Conservation (phyloP, 2,888 invertebrate species). For the Standfussiana lucernea region DNA sequence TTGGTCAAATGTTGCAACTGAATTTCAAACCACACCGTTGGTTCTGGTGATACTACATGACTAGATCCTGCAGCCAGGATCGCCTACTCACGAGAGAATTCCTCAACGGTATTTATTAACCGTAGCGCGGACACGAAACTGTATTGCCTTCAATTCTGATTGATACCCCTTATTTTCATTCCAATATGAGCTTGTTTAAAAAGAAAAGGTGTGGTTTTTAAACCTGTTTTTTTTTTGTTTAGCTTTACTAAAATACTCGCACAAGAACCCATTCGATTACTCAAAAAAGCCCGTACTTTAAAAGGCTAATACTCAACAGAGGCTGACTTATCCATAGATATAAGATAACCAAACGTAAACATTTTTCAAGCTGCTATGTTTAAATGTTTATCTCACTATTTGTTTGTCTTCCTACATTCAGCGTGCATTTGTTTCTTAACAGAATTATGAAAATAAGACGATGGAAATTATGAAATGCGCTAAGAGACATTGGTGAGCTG, state of each 20-base stretch:
- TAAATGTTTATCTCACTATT: not conserved
- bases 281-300: not conserved
- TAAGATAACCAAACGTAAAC: not conserved
- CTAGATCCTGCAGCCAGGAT: not conserved
- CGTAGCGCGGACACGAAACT: not conserved
- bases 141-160: too few relatives aligned
- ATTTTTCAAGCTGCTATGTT: not conserved
- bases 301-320: constrained; percentile 12
- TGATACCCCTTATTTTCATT: too few relatives aligned
- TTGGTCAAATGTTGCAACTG: not conserved
- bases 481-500: not conserved
- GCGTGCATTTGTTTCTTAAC: constrained; percentile 6
- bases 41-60: not conserved
- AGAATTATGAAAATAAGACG: constrained; percentile 4
- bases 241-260: constrained; percentile 8
- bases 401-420: constrained; percentile 48
- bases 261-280: constrained; percentile 13
- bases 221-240: not conserved
- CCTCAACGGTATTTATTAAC: not conserved
- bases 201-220: too few relatives aligned
- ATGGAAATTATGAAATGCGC: not conserved
- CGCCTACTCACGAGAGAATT: not conserved
- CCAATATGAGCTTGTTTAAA: too few relatives aligned
- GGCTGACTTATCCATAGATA: too few relatives aligned
- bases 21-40: not conserved